These are phyloP conservation scores for Cremastinae sp. DNA, from an alignment of 2,888 invertebrate genomes.

Conservation along the genomic window DNA sequence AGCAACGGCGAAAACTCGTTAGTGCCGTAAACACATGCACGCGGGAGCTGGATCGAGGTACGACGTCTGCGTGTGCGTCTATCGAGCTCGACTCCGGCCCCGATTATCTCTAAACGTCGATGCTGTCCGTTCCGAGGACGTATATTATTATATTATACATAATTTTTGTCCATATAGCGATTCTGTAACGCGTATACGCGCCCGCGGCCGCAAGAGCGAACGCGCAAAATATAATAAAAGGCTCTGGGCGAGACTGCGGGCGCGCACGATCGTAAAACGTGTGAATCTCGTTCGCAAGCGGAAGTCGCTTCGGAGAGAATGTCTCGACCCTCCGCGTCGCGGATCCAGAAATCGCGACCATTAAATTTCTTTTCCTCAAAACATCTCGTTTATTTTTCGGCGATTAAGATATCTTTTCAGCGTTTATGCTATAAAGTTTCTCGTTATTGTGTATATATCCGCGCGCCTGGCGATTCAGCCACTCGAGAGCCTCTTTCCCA, in stretches of 20 bases:
- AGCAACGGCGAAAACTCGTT: conserved; percentile 52
- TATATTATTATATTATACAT: conserved; percentile 52
- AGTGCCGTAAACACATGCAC: conserved; percentile 17
- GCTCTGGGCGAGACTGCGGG: neutral
- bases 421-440: no score
- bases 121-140: conserved; percentile 43
- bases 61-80: neutral
- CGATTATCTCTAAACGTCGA: conserved; percentile 56
- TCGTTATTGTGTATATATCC: no score
- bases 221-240: neutral
- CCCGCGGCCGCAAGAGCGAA: neutral
- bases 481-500: no score
- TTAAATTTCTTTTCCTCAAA: conserved; percentile 7
- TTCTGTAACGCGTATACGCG: conserved; percentile 10
- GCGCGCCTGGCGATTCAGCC: no score
- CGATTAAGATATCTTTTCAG: no score
- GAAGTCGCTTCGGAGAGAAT: conserved; percentile 31
- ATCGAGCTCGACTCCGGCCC: conserved; percentile 18
- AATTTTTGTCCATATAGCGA: conserved; percentile 28
- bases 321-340: conserved; percentile 30
- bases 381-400: neutral
- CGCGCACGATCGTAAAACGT: conserved; percentile 36
- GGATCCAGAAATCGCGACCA: conserved; percentile 10
- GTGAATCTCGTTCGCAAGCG: conserved; percentile 41
- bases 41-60: conserved; percentile 5